Conservation (phyloP, 2,797 vertebrate genomes). For the Podarcis siculus region DNA sequence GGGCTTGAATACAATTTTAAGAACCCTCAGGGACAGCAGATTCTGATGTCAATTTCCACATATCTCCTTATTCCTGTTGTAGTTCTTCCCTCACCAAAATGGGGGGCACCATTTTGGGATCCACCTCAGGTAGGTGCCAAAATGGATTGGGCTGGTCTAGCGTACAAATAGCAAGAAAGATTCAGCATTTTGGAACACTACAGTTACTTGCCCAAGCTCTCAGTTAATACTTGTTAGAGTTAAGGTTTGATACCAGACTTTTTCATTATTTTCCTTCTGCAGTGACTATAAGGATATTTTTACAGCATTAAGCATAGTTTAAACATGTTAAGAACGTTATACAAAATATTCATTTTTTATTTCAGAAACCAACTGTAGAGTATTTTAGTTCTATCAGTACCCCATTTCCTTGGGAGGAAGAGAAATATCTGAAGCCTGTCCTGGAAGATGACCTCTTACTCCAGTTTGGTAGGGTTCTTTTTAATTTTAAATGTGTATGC, state of each 20-base stretch:
- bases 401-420: constrained; percentile 88
- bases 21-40: neutral
- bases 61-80: no score
- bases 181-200: neutral
- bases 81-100: no score
- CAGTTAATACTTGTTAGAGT: neutral
- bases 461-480: constrained; percentile 85
- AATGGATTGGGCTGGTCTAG: no score
- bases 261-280: neutral
- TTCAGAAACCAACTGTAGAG: constrained; percentile 85
- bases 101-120: no score
- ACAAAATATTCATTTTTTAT: neutral
- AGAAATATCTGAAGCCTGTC: constrained; percentile 89
- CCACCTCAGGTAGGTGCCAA: no score
- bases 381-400: constrained; percentile 75
- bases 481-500: neutral
- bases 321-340: neutral
- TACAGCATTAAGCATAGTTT: neutral
- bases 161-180: neutral
- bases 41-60: no score
- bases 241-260: no score
- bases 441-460: constrained; percentile 90
- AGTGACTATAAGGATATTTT: neutral
- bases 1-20: neutral
- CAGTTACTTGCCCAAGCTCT: neutral